Evolutionary conservation across 2,888 invertebrate species (phyloP).

Genomic region (Mythimna impura): DNA sequence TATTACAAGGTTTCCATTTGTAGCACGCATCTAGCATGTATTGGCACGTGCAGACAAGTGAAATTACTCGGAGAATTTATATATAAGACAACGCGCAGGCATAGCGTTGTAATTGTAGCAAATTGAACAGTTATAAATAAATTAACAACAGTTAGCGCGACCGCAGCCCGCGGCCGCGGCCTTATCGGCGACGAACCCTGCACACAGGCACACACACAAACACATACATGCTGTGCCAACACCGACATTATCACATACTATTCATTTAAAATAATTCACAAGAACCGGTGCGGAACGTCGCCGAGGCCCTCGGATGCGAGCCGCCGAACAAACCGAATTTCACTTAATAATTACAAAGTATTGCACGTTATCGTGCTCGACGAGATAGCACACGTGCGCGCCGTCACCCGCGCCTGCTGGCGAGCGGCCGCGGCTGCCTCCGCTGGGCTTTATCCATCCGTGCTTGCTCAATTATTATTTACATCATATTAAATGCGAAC

Average conservation of each 20-base stretch:
- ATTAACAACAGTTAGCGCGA: constrained; percentile 59
- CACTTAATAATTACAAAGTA: constrained; percentile 23
- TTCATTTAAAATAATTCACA: constrained; percentile 31
- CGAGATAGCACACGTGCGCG: constrained; percentile 39
- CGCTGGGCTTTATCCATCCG: too few relatives aligned
- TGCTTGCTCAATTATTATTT: too few relatives aligned
- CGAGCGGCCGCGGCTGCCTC: not conserved
- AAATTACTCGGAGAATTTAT: not conserved
- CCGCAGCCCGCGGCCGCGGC: constrained; percentile 49
- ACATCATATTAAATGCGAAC: too few relatives aligned
- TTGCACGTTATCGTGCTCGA: constrained; percentile 23
- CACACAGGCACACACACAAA: not conserved
- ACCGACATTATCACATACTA: constrained; percentile 26
- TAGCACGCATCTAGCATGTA: not conserved
- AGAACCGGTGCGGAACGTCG: constrained; percentile 19
- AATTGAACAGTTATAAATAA: constrained; percentile 61
- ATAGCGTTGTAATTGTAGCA: constrained; percentile 42
- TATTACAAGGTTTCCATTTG: not conserved
- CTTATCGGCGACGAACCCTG: constrained; percentile 34
- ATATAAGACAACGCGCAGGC: constrained; percentile 8
- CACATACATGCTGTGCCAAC: not conserved
- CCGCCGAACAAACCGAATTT: constrained; percentile 39
- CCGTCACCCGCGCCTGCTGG: too few relatives aligned
- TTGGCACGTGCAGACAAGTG: not conserved
- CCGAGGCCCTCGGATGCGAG: constrained; percentile 3